phyloP scores from a whole-genome alignment of 2,888 invertebrate genomes.

The Ectemnius lituratus region DNA sequence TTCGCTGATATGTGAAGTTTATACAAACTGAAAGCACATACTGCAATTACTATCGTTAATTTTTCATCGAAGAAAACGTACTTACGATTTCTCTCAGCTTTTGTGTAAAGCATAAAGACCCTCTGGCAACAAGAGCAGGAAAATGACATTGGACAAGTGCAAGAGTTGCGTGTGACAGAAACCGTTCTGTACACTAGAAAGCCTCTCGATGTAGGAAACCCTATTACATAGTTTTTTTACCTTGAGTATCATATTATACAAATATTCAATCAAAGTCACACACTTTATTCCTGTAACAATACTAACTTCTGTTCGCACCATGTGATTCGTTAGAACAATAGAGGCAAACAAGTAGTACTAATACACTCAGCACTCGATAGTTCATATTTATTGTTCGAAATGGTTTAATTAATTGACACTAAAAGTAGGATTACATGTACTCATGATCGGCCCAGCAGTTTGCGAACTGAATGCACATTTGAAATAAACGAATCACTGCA shows the following conservation, averaged over 20 bases:
- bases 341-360: constrained; percentile 33
- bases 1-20: constrained; percentile 65
- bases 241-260: neutral
- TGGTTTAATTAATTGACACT: constrained; percentile 8
- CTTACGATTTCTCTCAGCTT: constrained; percentile 62
- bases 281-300: neutral
- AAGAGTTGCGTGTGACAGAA: constrained; percentile 57
- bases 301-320: constrained; percentile 16
- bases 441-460: too few species aligned
- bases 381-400: constrained; percentile 37
- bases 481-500: constrained; percentile 22
- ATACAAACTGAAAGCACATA: constrained; percentile 65
- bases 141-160: constrained; percentile 54
- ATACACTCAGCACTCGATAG: constrained; percentile 20
- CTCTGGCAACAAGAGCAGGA: constrained; percentile 69
- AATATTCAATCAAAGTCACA: neutral
- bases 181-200: constrained; percentile 60
- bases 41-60: too few species aligned
- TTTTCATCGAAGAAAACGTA: neutral
- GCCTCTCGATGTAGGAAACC: constrained; percentile 15
- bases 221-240: constrained; percentile 25
- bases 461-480: too few species aligned
- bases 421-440: neutral
- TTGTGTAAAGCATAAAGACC: constrained; percentile 63
- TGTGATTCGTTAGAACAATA: constrained; percentile 34